Evolutionary conservation across 23 tunicate genomes (phyloP).

Genomic region (Aplidium turbinatum): DNA sequence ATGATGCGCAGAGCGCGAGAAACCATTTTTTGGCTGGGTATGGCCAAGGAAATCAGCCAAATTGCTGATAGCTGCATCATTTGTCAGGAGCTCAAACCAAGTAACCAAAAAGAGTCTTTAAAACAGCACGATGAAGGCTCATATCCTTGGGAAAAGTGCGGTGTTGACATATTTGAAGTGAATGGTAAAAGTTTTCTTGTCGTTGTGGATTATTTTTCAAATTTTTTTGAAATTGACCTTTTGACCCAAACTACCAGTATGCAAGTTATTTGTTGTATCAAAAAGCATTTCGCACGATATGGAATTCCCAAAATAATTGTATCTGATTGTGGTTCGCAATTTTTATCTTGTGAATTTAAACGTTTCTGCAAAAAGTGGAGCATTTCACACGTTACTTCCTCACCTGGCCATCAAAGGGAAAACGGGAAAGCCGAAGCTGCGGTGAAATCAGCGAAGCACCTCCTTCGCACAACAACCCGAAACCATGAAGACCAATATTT

Average conservation of each 20-base stretch:
- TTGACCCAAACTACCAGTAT: not conserved
- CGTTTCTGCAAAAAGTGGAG: constrained; percentile 13
- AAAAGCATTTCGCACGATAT: constrained; percentile 23
- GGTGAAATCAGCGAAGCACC: not conserved
- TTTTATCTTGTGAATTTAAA: constrained; percentile 11
- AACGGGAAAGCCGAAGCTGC: constrained; percentile 40
- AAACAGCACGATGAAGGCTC: constrained; percentile 11
- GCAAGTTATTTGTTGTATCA: constrained; percentile 22
- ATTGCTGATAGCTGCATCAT: not conserved
- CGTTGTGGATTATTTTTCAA: constrained; percentile 39
- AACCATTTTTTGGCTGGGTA: constrained; percentile 38
- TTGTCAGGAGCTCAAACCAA: constrained; percentile 13
- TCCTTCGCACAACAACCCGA: not conserved
- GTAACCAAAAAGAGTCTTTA: constrained; percentile 1
- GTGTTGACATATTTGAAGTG: constrained; percentile 40
- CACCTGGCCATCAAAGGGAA: constrained; percentile 25
- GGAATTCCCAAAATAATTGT: constrained; percentile 28
- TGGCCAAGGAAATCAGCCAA: constrained; percentile 25
- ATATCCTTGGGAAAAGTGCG: constrained; percentile 27
- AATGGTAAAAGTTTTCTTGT: constrained; percentile 19
- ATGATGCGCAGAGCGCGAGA: constrained; percentile 36
- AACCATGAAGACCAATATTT: constrained; percentile 25
- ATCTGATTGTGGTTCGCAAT: constrained; percentile 32
- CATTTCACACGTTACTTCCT: constrained; percentile 13
- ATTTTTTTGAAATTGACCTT: constrained; percentile 42